Evolutionary conservation across 2,888 invertebrate genomes (phyloP), one percentile per base, ranked within the genome.

Genomic region (Pinctada fucata): DNA sequence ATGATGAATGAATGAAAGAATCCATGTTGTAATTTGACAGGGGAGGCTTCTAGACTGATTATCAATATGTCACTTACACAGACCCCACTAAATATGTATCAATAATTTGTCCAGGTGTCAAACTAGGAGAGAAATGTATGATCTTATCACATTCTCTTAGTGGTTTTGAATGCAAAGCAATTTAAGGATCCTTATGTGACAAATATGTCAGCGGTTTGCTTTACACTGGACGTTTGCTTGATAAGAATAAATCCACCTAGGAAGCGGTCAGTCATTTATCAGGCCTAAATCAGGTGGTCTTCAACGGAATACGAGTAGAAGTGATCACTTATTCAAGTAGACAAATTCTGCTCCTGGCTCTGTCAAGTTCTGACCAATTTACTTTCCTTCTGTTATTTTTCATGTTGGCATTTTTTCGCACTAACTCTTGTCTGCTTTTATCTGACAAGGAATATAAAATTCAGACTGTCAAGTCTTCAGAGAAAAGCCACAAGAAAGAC

Each of bases 391-490:
- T 58, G 58, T 58, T 58, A 58, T 58, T 58, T 58, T 58, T 58
- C 58, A 6, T 58, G 58, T 58, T 58, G 6, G 58, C 50, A 50
- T 68, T 68, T 49, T 68, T 50, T 50, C 48, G 50, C 49, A n/a
- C 68, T 68, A 50, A 68, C 13, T 58, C 58, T 58, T 58, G 58
- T 10, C 58, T 58, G 8, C 58, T 10, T 58, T 13, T 10, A 13
- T 6, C 6, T 58, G 75, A 72, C 75, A 70, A 49, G 75, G 74
- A 79, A 79, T 79, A 79, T 79, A 79, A 79, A 79, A 79, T 79
- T 75, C 71, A 66, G 45, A 67, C 75, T 79, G 79, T 79, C 79
- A 79, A 63, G 72, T 49, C 63, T 68, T 68, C 45, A 31, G 6
- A 48, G 16, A 47, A 68, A 31, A 45, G 16, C 68, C 31, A 47